phyloP scores from a whole-genome alignment of 1,140 invertebrate species.

The Semibalanus balanoides region DNA sequence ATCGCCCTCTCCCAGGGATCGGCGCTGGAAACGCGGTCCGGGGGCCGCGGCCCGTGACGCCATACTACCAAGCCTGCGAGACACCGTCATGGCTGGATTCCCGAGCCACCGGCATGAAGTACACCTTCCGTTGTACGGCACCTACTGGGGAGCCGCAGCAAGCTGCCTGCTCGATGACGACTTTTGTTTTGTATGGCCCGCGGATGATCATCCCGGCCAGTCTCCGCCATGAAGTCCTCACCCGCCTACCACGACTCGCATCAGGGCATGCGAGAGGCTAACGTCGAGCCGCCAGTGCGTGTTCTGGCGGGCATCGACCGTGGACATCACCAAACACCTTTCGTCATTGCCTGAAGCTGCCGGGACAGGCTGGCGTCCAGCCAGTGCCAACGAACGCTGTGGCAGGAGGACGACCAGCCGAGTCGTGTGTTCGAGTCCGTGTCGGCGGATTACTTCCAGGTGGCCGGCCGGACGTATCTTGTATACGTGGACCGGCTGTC shows the following conservation, averaged over 20 bases:
- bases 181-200: neutral
- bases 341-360: neutral
- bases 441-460: conserved; percentile 8
- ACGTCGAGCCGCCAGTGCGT: neutral
- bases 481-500: conserved; percentile 8
- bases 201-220: conserved; percentile 5
- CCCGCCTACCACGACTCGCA: conserved; percentile 6
- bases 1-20: neutral
- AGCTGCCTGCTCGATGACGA: conserved; percentile 11
- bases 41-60: neutral
- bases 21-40: conserved; percentile 4
- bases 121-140: neutral
- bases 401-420: conserved; percentile 7
- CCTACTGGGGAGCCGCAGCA: conserved; percentile 5
- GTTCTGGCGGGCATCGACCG: conserved; percentile 4
- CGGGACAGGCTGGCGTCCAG: neutral
- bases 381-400: conserved; percentile 7
- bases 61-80: neutral
- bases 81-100: conserved; percentile 9
- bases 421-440: conserved; percentile 9
- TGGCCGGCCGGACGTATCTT: conserved; percentile 10
- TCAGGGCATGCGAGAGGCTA: neutral
- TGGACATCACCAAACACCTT: neutral
- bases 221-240: conserved; percentile 5
- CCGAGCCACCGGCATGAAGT: neutral